Percentiles rank a stretch among this genome's conserved stretches.
Evolutionary conservation across 2,113 vertebrate species (phyloP).

Genomic region (Leucosticte australis): DNA sequence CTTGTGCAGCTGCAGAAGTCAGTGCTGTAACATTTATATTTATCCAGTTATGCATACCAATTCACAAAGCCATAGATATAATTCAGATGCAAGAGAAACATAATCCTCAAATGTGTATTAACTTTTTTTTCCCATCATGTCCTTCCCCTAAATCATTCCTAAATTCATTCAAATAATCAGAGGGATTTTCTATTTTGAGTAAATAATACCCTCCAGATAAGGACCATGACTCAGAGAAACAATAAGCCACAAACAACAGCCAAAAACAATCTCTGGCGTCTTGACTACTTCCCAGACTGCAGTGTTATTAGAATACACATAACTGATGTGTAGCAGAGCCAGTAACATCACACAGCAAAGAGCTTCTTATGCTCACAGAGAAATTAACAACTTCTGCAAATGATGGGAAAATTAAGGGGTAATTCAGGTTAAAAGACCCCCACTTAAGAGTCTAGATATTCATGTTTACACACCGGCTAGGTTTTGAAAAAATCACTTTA

Average conservation of each 20-base stretch:
- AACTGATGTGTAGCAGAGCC: neutral
- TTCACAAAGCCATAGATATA: neutral
- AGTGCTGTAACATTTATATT: neutral
- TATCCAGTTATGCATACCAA: neutral
- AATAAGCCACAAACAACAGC: neutral
- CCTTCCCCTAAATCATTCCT: neutral
- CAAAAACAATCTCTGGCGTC: neutral
- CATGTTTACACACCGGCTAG: neutral
- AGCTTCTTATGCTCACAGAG: neutral
- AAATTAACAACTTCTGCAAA: neutral
- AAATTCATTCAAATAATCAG: neutral
- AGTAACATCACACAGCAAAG: neutral
- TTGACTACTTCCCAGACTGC: neutral
- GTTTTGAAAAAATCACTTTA: neutral
- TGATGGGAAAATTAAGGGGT: neutral
- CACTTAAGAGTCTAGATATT: neutral
- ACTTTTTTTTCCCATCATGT: neutral
- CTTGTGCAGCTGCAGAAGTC: neutral
- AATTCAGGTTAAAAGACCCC: neutral
- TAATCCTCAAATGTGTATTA: neutral
- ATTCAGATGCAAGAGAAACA: neutral
- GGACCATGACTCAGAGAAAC: neutral
- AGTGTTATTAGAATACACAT: neutral
- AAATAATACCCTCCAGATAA: neutral
- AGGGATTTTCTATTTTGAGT: neutral